Percentiles rank a stretch among this genome's conserved stretches.
Evolutionary conservation across 2,888 invertebrate genomes (phyloP).

Genomic region (Rapana venosa): DNA sequence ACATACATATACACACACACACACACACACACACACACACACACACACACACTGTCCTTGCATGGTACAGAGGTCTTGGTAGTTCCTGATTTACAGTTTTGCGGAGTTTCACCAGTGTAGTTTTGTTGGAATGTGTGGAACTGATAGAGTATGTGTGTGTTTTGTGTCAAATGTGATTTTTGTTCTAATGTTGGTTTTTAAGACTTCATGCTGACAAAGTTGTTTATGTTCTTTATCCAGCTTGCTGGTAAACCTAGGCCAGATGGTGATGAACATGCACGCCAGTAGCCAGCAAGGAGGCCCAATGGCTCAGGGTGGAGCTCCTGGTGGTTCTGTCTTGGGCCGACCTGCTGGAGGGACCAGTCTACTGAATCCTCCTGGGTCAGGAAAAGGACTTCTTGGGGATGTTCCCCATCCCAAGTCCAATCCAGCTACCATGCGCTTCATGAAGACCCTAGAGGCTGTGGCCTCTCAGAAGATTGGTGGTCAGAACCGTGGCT

Average conservation of each 20-base stretch:
- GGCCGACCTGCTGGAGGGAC: conserved; percentile 30
- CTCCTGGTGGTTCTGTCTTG: conserved; percentile 32
- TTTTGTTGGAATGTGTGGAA: too few relatives aligned
- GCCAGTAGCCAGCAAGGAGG: conserved; percentile 21
- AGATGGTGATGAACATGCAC: conserved; percentile 62
- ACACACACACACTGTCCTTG: too few relatives aligned
- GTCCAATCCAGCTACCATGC: conserved; percentile 51
- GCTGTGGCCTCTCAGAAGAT: conserved; percentile 54
- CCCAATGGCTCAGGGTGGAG: conserved; percentile 21
- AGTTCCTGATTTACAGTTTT: too few relatives aligned
- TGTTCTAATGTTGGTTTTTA: too few relatives aligned
- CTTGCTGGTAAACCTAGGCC: conserved; percentile 65
- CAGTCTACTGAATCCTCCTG: conserved; percentile 43
- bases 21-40: too few relatives aligned
- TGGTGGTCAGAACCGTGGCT: conserved; percentile 32
- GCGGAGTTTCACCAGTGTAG: too few relatives aligned
- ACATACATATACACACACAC: too few relatives aligned
- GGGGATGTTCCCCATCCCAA: conserved; percentile 51
- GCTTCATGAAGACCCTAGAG: conserved; percentile 57
- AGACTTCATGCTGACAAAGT: background rate
- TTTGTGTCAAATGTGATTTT: background rate
- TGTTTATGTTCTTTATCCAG: conserved; percentile 36
- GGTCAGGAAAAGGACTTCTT: conserved; percentile 45
- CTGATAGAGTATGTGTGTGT: background rate
- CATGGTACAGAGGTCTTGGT: too few relatives aligned